These are phyloP conservation scores for Aethes cnicana DNA, from an alignment of 2,888 invertebrate species.

Conservation along the genomic window DNA sequence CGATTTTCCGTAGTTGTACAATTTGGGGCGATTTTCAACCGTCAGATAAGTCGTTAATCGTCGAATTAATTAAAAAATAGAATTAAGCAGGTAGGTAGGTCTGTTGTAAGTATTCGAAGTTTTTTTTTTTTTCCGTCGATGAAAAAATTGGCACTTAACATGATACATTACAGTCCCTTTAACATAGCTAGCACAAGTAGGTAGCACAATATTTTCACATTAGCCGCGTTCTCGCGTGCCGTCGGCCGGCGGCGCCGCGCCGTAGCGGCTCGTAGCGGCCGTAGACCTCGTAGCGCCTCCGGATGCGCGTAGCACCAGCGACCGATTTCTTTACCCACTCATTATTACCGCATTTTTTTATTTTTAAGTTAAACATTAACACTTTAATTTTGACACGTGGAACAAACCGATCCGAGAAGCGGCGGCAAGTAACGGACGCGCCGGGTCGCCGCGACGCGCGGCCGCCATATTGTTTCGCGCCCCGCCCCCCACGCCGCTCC, in stretches of 20 bases:
- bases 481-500: conserved; percentile 58
- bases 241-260: conserved; percentile 1
- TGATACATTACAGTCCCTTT: too few relatives aligned
- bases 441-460: conserved; percentile 39
- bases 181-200: too few relatives aligned
- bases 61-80: too few relatives aligned
- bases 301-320: conserved; percentile 16
- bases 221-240: neutral
- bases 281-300: conserved; percentile 12
- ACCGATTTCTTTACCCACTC: conserved; percentile 12
- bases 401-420: conserved; percentile 47
- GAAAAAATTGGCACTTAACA: too few relatives aligned
- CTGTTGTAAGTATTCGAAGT: too few relatives aligned
- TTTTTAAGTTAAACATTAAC: conserved; percentile 35
- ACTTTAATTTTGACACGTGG: conserved; percentile 40
- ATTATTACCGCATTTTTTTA: conserved; percentile 15
- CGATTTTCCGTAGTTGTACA: too few relatives aligned
- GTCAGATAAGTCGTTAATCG: too few relatives aligned
- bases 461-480: conserved; percentile 76
- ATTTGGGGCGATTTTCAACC: too few relatives aligned
- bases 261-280: conserved; percentile 12
- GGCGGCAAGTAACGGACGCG: conserved; percentile 43
- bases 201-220: conserved; percentile 25
- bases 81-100: too few relatives aligned
- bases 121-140: too few relatives aligned